phyloP scores from a whole-genome alignment of 2,797 vertebrate species.

The Staurois parvus region DNA sequence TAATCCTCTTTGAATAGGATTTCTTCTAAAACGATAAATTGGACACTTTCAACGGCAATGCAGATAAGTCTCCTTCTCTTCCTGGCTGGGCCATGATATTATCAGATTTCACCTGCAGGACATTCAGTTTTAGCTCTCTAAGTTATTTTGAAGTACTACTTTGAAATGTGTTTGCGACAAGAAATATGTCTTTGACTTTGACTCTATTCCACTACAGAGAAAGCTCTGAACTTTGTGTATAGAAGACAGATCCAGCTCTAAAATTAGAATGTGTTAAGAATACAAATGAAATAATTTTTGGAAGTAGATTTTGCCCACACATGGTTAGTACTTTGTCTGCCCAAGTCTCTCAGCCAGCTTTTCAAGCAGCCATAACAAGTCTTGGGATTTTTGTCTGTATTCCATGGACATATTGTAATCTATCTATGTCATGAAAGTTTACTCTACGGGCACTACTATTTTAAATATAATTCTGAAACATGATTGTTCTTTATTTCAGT shows the following conservation, averaged over 20 bases:
- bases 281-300: constrained; percentile 22
- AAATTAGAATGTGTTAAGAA: constrained; percentile 26
- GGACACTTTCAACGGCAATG: neutral
- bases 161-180: neutral
- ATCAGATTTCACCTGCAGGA: neutral
- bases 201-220: neutral
- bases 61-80: neutral
- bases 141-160: neutral
- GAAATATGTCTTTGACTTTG: neutral
- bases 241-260: constrained; percentile 20
- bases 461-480: neutral
- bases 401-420: neutral
- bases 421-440: neutral
- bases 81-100: neutral
- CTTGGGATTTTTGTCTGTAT: neutral
- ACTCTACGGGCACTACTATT: neutral
- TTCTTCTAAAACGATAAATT: neutral
- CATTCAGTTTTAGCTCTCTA: neutral
- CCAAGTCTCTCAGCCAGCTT: neutral
- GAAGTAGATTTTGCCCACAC: constrained; percentile 31
- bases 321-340: constrained; percentile 10
- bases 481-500: neutral
- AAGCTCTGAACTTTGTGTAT: constrained; percentile 17
- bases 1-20: neutral
- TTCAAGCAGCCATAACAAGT: constrained; percentile 1